Conservation (phyloP, 2,888 invertebrate species). For the Zygogramma bicolorata region DNA sequence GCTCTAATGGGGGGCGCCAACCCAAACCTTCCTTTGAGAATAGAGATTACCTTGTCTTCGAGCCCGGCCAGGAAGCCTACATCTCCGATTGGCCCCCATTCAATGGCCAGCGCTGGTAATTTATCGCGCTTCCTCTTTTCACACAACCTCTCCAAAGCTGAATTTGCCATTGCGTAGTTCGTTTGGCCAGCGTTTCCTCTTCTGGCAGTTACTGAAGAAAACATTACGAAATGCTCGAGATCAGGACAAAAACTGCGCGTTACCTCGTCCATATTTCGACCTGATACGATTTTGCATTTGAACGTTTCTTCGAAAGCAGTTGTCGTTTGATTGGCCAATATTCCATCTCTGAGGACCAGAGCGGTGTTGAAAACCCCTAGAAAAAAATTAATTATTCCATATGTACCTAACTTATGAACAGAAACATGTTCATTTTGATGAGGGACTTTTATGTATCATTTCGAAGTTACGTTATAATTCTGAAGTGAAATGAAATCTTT, state of each 20-base stretch:
- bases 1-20: no score
- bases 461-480: no score
- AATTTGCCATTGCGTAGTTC: constrained; percentile 51
- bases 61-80: constrained; percentile 34
- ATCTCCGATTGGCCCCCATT: constrained; percentile 53
- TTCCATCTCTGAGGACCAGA: constrained; percentile 70
- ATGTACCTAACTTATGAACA: no score
- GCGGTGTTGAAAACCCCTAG: constrained; percentile 51
- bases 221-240: constrained; percentile 56
- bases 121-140: constrained; percentile 47
- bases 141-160: constrained; percentile 50
- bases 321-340: constrained; percentile 70
- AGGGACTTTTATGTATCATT: no score
- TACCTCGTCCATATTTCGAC: constrained; percentile 69
- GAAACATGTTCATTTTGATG: no score
- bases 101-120: constrained; percentile 49
- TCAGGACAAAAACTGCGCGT: constrained; percentile 67
- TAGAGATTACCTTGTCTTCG: constrained; percentile 10
- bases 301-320: constrained; percentile 70
- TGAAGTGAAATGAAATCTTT: no score
- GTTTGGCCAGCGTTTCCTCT: constrained; percentile 51
- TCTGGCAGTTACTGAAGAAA: constrained; percentile 47
- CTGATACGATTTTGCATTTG: constrained; percentile 73
- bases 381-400: no score
- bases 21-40: background rate